Conservation (phyloP, 2,113 vertebrate species). For the Camarhynchus parvulus region DNA sequence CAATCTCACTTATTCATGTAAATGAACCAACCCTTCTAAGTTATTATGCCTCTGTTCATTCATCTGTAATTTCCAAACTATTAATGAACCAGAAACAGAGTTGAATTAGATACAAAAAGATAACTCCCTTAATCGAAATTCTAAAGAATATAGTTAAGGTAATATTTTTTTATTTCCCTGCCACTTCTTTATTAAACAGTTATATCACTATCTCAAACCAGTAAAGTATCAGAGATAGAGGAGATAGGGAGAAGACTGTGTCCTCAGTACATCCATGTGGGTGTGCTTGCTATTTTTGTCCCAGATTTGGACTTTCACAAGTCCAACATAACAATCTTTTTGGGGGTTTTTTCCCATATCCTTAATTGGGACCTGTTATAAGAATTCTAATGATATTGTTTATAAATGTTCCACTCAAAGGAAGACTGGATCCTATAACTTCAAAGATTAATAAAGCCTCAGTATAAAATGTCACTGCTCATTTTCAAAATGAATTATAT, state of each 20-base stretch:
- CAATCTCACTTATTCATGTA: not conserved
- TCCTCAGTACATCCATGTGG: not conserved
- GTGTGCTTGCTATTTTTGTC: not conserved
- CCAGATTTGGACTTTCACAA: not conserved
- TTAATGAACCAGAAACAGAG: not conserved
- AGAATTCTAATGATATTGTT: not conserved
- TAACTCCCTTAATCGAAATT: not conserved
- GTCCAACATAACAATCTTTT: not conserved
- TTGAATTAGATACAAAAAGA: not conserved
- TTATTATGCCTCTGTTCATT: not conserved
- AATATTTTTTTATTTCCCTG: not conserved
- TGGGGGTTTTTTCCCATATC: not conserved
- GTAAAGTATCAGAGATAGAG: not conserved
- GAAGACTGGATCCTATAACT: not conserved
- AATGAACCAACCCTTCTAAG: not conserved
- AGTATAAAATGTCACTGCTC: not conserved
- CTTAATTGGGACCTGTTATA: not conserved
- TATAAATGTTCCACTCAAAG: not conserved
- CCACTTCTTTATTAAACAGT: not conserved
- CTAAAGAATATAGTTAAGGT: not conserved
- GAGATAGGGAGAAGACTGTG: not conserved
- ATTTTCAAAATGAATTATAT: constrained; percentile 2
- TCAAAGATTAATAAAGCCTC: constrained; percentile 12
- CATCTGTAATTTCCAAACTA: not conserved
- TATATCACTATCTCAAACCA: not conserved